A percentile compares a stretch with the other conserved stretches of the same genome.
Evolutionary conservation across 1,140 invertebrate genomes (phyloP).

Genomic region (Adoxophyes honmai): DNA sequence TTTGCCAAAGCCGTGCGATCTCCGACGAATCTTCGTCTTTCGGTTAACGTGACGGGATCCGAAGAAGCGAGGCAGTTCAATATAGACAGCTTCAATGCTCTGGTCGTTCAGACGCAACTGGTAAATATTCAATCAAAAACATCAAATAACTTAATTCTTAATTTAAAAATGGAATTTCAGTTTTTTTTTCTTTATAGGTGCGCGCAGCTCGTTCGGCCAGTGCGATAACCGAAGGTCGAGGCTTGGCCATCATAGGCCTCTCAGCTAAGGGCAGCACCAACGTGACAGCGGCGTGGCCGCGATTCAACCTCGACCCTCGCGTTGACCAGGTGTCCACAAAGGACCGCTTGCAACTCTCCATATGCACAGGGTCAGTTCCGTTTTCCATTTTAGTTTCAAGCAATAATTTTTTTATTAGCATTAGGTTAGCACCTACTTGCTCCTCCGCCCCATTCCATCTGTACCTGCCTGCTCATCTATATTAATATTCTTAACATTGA

Average conservation of each 20-base stretch:
- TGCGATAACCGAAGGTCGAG: constrained; percentile 86
- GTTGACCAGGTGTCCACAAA: constrained; percentile 90
- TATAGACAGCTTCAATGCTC: constrained; percentile 83
- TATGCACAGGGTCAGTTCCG: constrained; percentile 87
- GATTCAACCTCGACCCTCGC: constrained; percentile 93
- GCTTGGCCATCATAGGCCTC: constrained; percentile 90
- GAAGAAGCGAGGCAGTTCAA: constrained; percentile 81
- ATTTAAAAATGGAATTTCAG: not conserved
- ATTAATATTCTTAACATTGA: too few species aligned
- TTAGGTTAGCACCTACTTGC: too few species aligned
- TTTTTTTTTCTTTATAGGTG: constrained; percentile 28
- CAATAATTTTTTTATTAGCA: too few species aligned
- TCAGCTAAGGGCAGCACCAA: constrained; percentile 91
- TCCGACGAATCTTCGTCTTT: constrained; percentile 52
- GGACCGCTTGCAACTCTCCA: constrained; percentile 90
- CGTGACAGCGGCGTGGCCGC: constrained; percentile 92
- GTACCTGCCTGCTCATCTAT: too few species aligned
- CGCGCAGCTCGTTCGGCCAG: constrained; percentile 71
- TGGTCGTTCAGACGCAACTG: constrained; percentile 86
- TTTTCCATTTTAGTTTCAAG: too few species aligned
- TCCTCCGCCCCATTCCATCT: too few species aligned
- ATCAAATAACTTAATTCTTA: not conserved
- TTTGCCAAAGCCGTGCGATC: constrained; percentile 79
- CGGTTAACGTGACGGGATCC: constrained; percentile 75
- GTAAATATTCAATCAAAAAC: constrained; percentile 56